Evolutionary conservation across 2,888 invertebrate species (phyloP), one percentile per base, ranked within the genome.

Genomic region (Latrodectus elegans): DNA sequence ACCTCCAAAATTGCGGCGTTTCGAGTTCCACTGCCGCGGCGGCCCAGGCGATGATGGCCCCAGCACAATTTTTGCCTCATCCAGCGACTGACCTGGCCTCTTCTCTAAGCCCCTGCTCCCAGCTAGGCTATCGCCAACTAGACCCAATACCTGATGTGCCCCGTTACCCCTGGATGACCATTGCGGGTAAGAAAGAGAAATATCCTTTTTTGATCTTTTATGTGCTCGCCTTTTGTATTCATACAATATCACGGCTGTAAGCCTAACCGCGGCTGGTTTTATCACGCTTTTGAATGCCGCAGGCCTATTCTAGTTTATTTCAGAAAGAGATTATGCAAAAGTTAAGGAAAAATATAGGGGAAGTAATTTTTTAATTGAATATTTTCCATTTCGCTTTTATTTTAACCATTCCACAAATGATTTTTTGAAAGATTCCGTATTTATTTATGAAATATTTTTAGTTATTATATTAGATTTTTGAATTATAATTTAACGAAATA

Each of bases 151-250:
- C 90, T 76, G 97, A 97, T 93, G 96, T 97, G 92, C 97, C 97
- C 84, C 95, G 97, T 92, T 97, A 97, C 93, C 97, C 97, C 75
- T 97, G 97, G 97, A 97, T 97, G 97, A 96, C 97, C 92, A 96
- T 97, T 93, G 97, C 97, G 94, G 97, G 97, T 97, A 94, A 95
- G 94, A 85, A 73, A 38, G 38, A 38, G 38, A 38, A 38, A 38
- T 38, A 75, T 73, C 71, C 26, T 38, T n/a, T 15, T n/a, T 51
- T 55, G 10, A 12, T 75, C 70, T 64, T 70, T 60, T 55, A 49
- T 77, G 83, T 75, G 72, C 81, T 87, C 86, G 86, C 76, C 81
- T 80, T 60, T 77, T 84, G 75, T 68, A 10, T 78, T 55, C 38
- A 38, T 38, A 38, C 38, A 38, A 38, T 38, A 38, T 4, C 68